These are phyloP conservation scores for Clivina fossor DNA, from an alignment of 2,888 invertebrate species.

Conservation along the genomic window DNA sequence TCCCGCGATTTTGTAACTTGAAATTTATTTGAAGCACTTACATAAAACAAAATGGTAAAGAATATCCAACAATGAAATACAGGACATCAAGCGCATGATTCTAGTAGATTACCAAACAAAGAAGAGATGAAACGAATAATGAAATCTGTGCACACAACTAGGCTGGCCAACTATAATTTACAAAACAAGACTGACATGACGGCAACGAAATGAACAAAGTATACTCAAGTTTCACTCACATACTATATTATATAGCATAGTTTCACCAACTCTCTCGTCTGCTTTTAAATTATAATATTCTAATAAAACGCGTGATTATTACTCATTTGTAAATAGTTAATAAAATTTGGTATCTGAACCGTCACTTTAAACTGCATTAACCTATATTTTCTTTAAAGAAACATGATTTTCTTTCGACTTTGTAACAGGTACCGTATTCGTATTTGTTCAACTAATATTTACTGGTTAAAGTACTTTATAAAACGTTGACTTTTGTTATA, in stretches of 20 bases:
- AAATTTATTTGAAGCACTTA: too few relatives aligned
- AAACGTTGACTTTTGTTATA: background rate
- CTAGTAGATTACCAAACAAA: too few relatives aligned
- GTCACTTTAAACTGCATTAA: background rate
- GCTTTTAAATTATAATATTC: slow-evolving; percentile 15
- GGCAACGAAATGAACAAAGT: slow-evolving; percentile 12
- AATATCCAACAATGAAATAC: too few relatives aligned
- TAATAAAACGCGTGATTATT: slow-evolving; percentile 5
- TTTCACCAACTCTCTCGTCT: slow-evolving; percentile 28
- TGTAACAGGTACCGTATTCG: background rate
- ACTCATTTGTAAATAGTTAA: background rate
- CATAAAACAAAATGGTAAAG: too few relatives aligned
- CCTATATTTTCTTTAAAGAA: background rate
- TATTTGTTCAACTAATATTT: background rate
- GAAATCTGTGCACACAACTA: too few relatives aligned
- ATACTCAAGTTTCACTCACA: slow-evolving; percentile 20
- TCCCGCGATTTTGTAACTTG: too few relatives aligned
- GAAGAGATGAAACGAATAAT: too few relatives aligned
- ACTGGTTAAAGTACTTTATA: background rate
- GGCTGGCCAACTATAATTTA: slow-evolving; percentile 21
- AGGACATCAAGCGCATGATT: too few relatives aligned
- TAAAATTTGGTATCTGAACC: background rate
- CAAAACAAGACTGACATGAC: slow-evolving; percentile 31
- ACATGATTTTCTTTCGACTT: background rate
- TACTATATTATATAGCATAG: slow-evolving; percentile 4